A percentile compares a stretch with the other conserved stretches of the same genome.
Evolutionary conservation across 2,797 vertebrate genomes (phyloP).

Genomic region (Sebastes cheni): DNA sequence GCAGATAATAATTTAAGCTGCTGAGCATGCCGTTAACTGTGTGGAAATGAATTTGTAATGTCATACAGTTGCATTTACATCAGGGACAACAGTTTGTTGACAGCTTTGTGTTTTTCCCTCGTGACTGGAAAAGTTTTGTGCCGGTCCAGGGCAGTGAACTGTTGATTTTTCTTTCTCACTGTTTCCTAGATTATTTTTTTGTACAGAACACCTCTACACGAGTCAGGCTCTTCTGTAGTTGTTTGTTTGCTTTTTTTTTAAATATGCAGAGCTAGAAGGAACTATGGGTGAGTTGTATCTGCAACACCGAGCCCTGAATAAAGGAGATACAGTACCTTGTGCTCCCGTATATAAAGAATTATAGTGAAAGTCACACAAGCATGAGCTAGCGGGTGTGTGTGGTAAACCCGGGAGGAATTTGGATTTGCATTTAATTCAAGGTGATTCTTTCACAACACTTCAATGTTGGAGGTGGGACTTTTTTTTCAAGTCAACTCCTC

Average conservation of each 20-base stretch:
- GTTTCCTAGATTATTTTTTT: neutral
- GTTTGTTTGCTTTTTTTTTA: constrained; percentile 13
- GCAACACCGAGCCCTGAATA: constrained; percentile 5
- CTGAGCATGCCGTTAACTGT: neutral
- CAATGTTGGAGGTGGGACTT: neutral
- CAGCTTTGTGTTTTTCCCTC: neutral
- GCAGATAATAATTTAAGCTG: neutral
- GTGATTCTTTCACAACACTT: neutral
- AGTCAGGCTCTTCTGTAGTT: neutral
- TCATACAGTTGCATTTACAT: neutral
- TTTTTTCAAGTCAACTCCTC: neutral
- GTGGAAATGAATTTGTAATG: neutral
- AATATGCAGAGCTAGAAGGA: constrained; percentile 3
- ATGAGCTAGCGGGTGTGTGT: neutral
- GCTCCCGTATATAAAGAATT: constrained; percentile 42
- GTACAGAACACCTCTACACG: neutral
- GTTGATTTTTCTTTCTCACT: neutral
- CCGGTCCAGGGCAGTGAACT: neutral
- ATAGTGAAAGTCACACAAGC: constrained; percentile 15
- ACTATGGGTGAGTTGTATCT: neutral
- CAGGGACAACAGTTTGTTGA: neutral
- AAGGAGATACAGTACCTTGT: constrained; percentile 7
- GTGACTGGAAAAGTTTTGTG: neutral
- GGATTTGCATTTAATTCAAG: constrained; percentile 27
- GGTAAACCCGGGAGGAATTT: neutral